Percentiles rank a stretch among this genome's conserved stretches.
Conservation (phyloP, 2,888 invertebrate genomes). For the Nasonia oneida region DNA sequence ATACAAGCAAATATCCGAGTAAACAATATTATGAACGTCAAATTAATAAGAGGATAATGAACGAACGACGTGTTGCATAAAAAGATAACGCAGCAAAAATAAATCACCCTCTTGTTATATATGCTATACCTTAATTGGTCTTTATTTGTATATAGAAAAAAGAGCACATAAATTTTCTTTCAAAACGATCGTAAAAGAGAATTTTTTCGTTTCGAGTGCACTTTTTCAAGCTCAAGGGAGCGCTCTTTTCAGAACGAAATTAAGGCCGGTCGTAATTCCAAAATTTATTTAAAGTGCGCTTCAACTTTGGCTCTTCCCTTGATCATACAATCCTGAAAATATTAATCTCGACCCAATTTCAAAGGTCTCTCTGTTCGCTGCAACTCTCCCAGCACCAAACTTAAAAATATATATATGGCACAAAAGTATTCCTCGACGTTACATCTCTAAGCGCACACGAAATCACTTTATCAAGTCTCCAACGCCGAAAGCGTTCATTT, state of each 20-base stretch:
- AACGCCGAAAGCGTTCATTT: neutral
- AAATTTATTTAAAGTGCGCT: neutral
- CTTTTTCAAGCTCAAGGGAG: neutral
- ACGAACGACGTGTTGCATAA: neutral
- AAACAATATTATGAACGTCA: neutral
- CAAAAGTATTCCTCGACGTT: neutral
- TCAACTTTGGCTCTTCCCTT: neutral
- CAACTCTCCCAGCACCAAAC: neutral
- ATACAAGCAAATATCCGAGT: neutral
- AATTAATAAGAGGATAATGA: neutral
- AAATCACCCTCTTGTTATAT: neutral
- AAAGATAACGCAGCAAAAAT: neutral
- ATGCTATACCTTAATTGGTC: neutral
- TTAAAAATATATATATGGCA: neutral
- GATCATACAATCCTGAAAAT: neutral
- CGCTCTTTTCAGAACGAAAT: neutral
- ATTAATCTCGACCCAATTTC: neutral
- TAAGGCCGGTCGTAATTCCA: conserved; percentile 2
- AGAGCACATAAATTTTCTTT: neutral
- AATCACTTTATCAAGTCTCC: neutral
- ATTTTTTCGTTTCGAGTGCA: neutral
- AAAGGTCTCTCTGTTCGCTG: neutral
- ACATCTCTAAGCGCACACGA: neutral
- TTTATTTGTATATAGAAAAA: conserved; percentile 11
- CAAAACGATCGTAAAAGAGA: neutral